Conservation (phyloP, 2,888 invertebrate genomes). For the Plagodis dolabraria region DNA sequence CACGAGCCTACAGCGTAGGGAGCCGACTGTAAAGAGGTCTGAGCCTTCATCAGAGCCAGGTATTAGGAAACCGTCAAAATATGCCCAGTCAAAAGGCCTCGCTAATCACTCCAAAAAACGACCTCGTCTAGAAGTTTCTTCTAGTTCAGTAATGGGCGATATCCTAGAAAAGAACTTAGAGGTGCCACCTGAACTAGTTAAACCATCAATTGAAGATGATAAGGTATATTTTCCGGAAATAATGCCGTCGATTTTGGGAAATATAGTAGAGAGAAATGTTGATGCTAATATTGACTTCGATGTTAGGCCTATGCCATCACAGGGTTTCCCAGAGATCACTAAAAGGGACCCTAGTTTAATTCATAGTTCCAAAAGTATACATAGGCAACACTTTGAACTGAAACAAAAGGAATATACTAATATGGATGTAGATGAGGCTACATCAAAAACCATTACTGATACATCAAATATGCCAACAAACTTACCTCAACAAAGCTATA, state of each 20-base stretch:
- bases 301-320: conserved; percentile 57
- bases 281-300: conserved; percentile 45
- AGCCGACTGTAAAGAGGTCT: conserved; percentile 51
- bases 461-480: conserved; percentile 33
- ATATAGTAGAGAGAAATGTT: conserved; percentile 83
- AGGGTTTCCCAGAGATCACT: conserved; percentile 81
- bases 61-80: conserved; percentile 69
- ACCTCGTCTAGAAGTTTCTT: conserved; percentile 52
- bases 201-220: conserved; percentile 59
- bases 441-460: conserved; percentile 29
- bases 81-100: conserved; percentile 70
- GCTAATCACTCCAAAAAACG: conserved; percentile 69
- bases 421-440: conserved; percentile 61
- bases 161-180: conserved; percentile 65
- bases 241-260: conserved; percentile 73
- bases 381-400: conserved; percentile 69
- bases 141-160: conserved; percentile 55
- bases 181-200: conserved; percentile 27
- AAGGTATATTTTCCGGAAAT: conserved; percentile 78
- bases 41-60: conserved; percentile 37
- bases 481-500: conserved; percentile 70
- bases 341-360: conserved; percentile 61
- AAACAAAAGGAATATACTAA: conserved; percentile 31
- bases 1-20: conserved; percentile 68
- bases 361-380: conserved; percentile 74